Percentiles rank a stretch among this genome's conserved stretches.
Evolutionary conservation across 2,113 vertebrate genomes (phyloP).

Genomic region (Gopherus evgoodei): DNA sequence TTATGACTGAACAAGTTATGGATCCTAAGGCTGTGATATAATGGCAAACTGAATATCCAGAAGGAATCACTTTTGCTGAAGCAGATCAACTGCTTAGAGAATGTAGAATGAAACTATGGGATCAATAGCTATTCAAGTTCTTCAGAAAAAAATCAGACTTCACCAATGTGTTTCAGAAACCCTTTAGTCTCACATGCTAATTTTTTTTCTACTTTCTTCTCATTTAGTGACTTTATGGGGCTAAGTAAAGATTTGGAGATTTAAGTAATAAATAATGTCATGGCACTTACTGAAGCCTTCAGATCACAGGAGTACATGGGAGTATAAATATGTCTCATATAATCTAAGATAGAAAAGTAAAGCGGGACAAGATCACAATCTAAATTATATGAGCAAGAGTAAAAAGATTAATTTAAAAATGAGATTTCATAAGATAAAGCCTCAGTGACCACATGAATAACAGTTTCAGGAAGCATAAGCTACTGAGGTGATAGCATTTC

Average conservation of each 20-base stretch:
- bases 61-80: not conserved
- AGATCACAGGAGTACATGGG: not conserved
- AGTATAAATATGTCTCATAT: not conserved
- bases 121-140: not conserved
- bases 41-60: not conserved
- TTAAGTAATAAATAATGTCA: not conserved
- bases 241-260: not conserved
- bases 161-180: not conserved
- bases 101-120: not conserved
- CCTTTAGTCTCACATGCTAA: not conserved
- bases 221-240: not conserved
- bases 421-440: not conserved
- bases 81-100: not conserved
- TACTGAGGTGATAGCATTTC: not conserved
- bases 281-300: not conserved
- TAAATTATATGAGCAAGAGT: not conserved
- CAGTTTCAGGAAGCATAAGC: not conserved
- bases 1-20: not conserved
- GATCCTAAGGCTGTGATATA: not conserved
- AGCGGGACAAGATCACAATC: not conserved
- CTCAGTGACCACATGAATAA: not conserved
- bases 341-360: not conserved
- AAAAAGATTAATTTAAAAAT: not conserved
- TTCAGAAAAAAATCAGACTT: not conserved
- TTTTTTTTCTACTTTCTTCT: not conserved